Base-by-base conservation (phyloP, 2,888 invertebrate species). In the Luperina nickerlii region DNA sequence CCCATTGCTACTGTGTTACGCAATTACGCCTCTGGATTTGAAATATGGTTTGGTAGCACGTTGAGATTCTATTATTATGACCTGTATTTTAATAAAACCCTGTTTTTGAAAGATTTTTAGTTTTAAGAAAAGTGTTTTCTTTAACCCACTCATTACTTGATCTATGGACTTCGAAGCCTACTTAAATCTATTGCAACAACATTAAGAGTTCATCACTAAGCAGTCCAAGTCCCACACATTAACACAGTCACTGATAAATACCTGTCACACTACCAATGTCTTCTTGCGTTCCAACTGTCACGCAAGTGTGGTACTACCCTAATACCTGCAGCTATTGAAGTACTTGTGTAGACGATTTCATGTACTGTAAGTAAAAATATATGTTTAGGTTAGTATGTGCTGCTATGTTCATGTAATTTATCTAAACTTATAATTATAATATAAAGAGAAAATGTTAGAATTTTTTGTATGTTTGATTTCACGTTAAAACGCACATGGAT, bases 321-420 rank as follows among this genome's bases (percentile, higher is more conserved):
- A 87, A 84, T 75, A 87, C 81, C 84, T 73, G 84, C 80, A 76
- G 84, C 48, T 79, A 51, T 38, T 60, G 84, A 62, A 71, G 78
- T 54, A 62, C 71, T 79, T 79, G 60, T 63, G 24, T 27, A 72
- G 65, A 38, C 48, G 80, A 42, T 79, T 90, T 95, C 94, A 95
- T 93, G 95, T 93, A 78, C 94, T 95, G 94, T n/a, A 93, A 94
- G 71, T 42, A 84, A 79, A 87, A 76, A 82, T 78, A 79, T 27
- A n/a, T 24, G 18, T 38, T 42, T 32, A 54, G 5, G 38, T 63
- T 81, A 62, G 7, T 38, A 42, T 6, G 13, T 65, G 24, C 11
- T 62, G 42, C 0, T 48, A 20, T 48, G n/a, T 32, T 32, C 24
- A 62, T 45, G 42, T 20, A 32, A 48, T 48, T 48, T 48, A 48